Evolutionary conservation across 2,888 invertebrate species (phyloP).

Genomic region (Stenolophus ochropezus): DNA sequence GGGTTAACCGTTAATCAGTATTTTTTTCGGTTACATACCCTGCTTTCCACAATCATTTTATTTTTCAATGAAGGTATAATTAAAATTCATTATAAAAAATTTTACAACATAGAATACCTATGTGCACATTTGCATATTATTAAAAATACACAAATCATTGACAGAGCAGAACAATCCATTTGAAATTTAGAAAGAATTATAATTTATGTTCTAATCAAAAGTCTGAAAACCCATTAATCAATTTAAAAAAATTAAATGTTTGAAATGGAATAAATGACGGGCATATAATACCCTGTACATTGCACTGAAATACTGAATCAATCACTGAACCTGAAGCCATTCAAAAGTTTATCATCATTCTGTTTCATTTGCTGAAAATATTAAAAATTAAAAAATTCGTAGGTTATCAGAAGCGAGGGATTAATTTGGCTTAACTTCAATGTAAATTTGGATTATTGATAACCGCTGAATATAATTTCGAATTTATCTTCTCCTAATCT

Average conservation of each 20-base stretch:
- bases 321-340: not conserved
- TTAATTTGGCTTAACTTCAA: not conserved
- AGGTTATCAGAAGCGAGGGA: not conserved
- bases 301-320: not conserved
- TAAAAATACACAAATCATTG: not conserved
- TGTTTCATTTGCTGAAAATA: too few relatives aligned
- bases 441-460: not conserved
- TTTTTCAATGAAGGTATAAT: too few relatives aligned
- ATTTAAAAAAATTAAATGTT: not conserved
- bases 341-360: too few relatives aligned
- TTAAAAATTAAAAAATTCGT: too few relatives aligned
- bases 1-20: too few relatives aligned
- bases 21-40: too few relatives aligned
- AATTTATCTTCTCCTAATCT: not conserved
- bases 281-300: too few relatives aligned
- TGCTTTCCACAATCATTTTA: too few relatives aligned
- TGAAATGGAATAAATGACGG: not conserved
- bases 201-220: not conserved
- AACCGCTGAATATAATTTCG: not conserved
- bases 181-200: not conserved
- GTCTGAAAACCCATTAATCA: not conserved
- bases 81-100: too few relatives aligned
- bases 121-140: not conserved
- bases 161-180: not conserved
- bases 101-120: too few relatives aligned